Evolutionary conservation across 2,888 invertebrate genomes (phyloP).

Genomic region (Scaptomyza parva): DNA sequence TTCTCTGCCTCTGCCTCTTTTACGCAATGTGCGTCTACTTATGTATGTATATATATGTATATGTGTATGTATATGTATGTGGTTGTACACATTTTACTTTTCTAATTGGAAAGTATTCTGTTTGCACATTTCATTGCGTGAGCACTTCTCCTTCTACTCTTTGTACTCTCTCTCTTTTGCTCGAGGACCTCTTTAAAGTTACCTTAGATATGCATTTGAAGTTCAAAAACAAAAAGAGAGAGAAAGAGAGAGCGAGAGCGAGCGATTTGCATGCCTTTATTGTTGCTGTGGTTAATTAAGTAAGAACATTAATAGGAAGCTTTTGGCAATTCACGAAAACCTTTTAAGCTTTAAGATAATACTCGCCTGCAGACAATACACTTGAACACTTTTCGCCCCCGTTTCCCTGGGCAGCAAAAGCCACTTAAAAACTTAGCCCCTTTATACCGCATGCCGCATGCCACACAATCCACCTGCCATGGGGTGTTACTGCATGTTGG

Average conservation of each 20-base stretch:
- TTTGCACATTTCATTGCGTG: slow-evolving; percentile 38
- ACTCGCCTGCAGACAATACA: slow-evolving; percentile 14
- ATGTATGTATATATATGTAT: slow-evolving; percentile 11
- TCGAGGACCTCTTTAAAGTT: slow-evolving; percentile 26
- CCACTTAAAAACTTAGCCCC: slow-evolving; percentile 23
- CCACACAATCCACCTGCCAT: slow-evolving; percentile 29
- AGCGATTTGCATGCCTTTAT: slow-evolving; percentile 16
- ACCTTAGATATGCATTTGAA: slow-evolving; percentile 11
- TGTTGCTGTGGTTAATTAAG: slow-evolving; percentile 55
- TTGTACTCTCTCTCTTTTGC: too few species aligned
- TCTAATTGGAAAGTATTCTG: slow-evolving; percentile 64
- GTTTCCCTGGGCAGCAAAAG: background rate
- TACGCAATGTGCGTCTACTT: background rate
- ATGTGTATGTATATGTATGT: slow-evolving; percentile 8
- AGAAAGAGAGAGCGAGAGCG: background rate
- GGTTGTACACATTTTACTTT: slow-evolving; percentile 35
- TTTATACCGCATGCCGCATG: background rate
- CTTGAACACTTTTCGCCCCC: slow-evolving; percentile 10
- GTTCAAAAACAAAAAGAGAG: background rate
- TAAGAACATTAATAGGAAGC: slow-evolving; percentile 47
- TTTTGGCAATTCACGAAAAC: slow-evolving; percentile 24
- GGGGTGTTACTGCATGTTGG: slow-evolving; percentile 13
- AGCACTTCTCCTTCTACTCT: too few species aligned
- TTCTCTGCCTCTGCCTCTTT: slow-evolving; percentile 14
- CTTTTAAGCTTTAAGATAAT: slow-evolving; percentile 23